phyloP scores from a whole-genome alignment of 1,140 invertebrate genomes.

The Hyposmocoma kahamanoa region DNA sequence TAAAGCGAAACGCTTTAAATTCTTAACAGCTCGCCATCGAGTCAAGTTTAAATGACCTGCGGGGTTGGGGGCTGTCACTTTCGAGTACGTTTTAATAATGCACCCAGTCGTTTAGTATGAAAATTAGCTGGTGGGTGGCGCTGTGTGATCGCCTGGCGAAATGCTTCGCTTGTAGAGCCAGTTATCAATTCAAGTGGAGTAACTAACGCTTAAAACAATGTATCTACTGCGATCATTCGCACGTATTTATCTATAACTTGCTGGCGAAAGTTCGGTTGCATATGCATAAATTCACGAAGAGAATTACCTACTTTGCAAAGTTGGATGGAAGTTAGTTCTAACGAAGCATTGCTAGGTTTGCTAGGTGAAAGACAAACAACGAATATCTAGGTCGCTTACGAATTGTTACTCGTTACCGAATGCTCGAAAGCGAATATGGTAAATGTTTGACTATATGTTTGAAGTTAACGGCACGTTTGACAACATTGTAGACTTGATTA shows the following conservation, averaged over 20 bases:
- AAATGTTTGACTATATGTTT: too few species aligned
- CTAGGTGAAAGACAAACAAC: too few species aligned
- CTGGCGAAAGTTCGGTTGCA: too few species aligned
- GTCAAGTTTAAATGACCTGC: constrained; percentile 43
- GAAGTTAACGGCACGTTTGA: too few species aligned
- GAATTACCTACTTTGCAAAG: too few species aligned
- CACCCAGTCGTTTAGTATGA: constrained; percentile 64
- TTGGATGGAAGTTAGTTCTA: too few species aligned
- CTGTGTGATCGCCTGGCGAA: not conserved
- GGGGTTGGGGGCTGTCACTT: constrained; percentile 49
- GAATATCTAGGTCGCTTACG: too few species aligned
- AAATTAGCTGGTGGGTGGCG: constrained; percentile 54
- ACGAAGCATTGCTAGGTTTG: too few species aligned
- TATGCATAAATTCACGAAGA: too few species aligned
- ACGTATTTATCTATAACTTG: not conserved
- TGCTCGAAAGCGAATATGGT: too few species aligned
- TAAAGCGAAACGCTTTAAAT: constrained; percentile 32
- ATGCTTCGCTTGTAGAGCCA: not conserved
- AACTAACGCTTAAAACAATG: not conserved
- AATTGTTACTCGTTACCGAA: too few species aligned
- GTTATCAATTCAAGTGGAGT: not conserved
- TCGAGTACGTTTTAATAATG: constrained; percentile 60
- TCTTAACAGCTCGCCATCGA: constrained; percentile 20
- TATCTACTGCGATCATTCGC: not conserved
- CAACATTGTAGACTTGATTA: too few species aligned